A percentile compares a stretch with the other conserved stretches of the same genome.
Evolutionary conservation across 2,797 vertebrate genomes (phyloP).

Genomic region (Momotus momota): DNA sequence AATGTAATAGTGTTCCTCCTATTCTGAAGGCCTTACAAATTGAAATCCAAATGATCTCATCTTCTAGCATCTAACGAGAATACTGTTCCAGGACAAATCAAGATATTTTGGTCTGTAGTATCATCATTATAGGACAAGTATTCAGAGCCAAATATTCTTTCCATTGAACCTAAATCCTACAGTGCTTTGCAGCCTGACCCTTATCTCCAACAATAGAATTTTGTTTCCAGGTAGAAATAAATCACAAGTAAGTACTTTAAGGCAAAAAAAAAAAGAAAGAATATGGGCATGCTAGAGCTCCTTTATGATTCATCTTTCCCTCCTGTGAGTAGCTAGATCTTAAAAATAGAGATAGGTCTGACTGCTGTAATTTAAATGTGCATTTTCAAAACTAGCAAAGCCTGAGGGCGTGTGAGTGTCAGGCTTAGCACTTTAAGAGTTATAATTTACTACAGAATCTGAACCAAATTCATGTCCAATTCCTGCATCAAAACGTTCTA

Average conservation of each 20-base stretch:
- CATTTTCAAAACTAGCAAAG: background rate
- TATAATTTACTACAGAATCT: background rate
- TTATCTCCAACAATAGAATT: background rate
- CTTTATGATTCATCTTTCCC: slow-evolving; percentile 4
- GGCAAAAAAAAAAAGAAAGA: background rate
- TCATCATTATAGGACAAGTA: background rate
- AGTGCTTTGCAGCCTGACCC: background rate
- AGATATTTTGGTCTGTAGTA: background rate
- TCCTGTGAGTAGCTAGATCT: background rate
- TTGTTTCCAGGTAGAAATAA: slow-evolving; percentile 28
- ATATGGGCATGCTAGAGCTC: background rate
- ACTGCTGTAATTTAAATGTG: background rate
- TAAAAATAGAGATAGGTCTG: slow-evolving; percentile 27
- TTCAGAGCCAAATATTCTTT: background rate
- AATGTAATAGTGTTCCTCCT: background rate
- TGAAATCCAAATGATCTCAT: background rate
- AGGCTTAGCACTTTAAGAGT: background rate
- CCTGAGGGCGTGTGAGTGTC: background rate
- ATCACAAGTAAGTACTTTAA: background rate
- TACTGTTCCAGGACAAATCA: background rate
- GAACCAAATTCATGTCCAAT: background rate
- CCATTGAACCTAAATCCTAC: background rate
- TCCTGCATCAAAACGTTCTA: background rate
- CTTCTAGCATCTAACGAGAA: background rate
- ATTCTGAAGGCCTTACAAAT: background rate